These are phyloP conservation scores for Okamejei kenojei DNA, from an alignment of 2,797 vertebrate genomes.

Conservation along the genomic window DNA sequence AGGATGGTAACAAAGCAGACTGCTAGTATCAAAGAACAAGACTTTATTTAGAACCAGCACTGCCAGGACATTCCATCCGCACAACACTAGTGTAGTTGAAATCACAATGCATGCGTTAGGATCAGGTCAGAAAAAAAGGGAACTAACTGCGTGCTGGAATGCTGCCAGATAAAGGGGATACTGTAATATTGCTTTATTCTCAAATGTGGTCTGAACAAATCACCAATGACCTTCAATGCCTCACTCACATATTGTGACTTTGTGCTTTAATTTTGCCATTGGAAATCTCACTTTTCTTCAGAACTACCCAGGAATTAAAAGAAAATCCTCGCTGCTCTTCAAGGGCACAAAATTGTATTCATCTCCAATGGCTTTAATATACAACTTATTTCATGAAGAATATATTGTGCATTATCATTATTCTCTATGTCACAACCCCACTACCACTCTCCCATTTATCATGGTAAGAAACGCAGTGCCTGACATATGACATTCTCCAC, in stretches of 20 bases:
- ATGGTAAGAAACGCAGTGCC: background rate
- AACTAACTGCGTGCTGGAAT: background rate
- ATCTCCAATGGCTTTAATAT: background rate
- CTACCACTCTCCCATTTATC: too few relatives aligned
- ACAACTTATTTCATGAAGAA: background rate
- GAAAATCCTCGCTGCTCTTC: background rate
- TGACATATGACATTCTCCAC: background rate
- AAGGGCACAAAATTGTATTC: background rate
- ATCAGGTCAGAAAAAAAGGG: conserved; percentile 12
- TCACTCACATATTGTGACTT: background rate
- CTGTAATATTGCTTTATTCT: background rate
- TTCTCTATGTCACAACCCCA: background rate
- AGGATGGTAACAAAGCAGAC: background rate
- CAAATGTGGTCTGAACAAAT: background rate
- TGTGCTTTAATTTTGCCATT: background rate
- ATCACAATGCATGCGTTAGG: conserved; percentile 1
- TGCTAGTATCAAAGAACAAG: background rate
- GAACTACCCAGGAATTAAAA: background rate
- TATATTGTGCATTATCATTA: background rate
- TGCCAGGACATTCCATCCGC: background rate
- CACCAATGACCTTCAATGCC: background rate
- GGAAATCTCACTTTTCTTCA: background rate
- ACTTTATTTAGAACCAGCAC: background rate
- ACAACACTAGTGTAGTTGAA: background rate
- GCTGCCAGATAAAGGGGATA: background rate